Base-by-base conservation (phyloP, 2,888 invertebrate species). In the Electrophaes corylata region DNA sequence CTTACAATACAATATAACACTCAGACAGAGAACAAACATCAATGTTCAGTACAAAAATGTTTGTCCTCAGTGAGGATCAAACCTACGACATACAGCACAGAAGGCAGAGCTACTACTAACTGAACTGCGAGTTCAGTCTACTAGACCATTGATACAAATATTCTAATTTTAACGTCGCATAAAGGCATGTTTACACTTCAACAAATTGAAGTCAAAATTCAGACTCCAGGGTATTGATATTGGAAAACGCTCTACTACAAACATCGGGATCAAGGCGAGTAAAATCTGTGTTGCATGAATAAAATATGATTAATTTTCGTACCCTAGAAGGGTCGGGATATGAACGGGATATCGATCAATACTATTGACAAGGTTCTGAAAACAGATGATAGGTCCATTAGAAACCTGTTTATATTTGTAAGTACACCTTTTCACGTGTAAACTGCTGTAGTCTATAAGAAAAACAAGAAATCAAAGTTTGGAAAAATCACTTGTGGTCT, bases 251-350 rank as follows among this genome's bases (percentile, higher is more conserved):
- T 35, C 26, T 35, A 18, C 20, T 33, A 45, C 51, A 50, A 60
- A 56, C 47, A 57, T 40, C 29, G 45, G 59, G 52, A 58, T 51
- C 57, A 46, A 64, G 64, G 51, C 23, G 39, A 47, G 44, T 31
- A 40, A 50, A 64, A 57, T 57, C 64, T 57, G 55, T 53, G 60
- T 49, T 49, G 39, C 55, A 65, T 65, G 62, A 62, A 62, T 65
- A 65, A 65, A 57, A 62, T 29, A 64, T 64, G 54, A 55, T 60
- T 62, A 60, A 60, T 62, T 60, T 62, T 60, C 57, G 51, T 60
- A 35, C 59, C 54, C 50, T 54, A 4, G 39, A 39, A 50, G 55
- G 55, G 57, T 52, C 50, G 55, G 55, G 35, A 37, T 51, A 48
- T 45, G 43, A 50, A 47, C 29, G 56, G 41, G 33, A 31, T 46